A percentile compares a stretch with the other conserved stretches of the same genome.
Evolutionary conservation across 1,140 invertebrate species (phyloP).

Genomic region (Diprion similis): DNA sequence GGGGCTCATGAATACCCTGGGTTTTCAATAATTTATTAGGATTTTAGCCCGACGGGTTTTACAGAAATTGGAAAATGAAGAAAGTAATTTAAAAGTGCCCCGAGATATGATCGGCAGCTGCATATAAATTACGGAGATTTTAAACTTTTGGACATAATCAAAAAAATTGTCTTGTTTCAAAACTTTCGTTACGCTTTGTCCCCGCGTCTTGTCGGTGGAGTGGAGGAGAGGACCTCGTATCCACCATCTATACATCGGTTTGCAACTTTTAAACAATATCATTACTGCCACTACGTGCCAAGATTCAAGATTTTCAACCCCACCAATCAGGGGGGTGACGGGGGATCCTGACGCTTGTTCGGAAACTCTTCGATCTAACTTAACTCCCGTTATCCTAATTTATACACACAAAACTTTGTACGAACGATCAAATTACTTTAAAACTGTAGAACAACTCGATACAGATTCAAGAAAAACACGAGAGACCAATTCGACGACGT

Average conservation of each 20-base stretch:
- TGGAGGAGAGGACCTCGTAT: neutral
- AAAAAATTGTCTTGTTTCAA: neutral
- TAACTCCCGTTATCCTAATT: neutral
- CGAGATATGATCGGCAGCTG: neutral
- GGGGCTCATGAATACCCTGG: neutral
- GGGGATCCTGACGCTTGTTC: neutral
- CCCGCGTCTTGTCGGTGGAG: neutral
- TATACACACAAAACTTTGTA: neutral
- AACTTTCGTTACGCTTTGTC: neutral
- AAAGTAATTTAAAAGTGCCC: conserved; percentile 2
- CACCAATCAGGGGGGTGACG: neutral
- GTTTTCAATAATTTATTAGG: conserved; percentile 14
- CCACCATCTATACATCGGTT: neutral
- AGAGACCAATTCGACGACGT: too few relatives aligned
- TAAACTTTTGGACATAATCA: neutral
- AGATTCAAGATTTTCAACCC: neutral
- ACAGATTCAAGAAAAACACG: too few relatives aligned
- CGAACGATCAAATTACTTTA: neutral
- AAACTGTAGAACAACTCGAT: neutral
- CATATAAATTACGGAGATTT: conserved; percentile 1
- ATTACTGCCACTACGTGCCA: neutral
- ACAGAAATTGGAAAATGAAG: neutral
- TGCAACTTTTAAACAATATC: conserved; percentile 6
- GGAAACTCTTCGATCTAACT: neutral
- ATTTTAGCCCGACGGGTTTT: neutral